phyloP scores from a whole-genome alignment of 2,888 invertebrate species.

The Formica aserva region DNA sequence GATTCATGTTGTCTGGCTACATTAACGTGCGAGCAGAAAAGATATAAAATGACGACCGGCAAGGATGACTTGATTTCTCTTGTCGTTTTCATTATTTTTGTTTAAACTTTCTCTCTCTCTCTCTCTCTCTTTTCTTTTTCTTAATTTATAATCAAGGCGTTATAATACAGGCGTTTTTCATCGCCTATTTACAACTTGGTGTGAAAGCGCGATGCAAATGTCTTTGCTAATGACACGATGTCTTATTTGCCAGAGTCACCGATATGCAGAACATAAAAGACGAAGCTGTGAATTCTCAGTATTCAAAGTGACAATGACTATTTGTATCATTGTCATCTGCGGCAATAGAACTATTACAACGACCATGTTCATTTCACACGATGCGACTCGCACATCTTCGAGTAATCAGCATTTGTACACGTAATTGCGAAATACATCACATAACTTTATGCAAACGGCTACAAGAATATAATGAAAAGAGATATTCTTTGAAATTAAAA shows the following conservation, averaged over 20 bases:
- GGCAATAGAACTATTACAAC: conserved; percentile 36
- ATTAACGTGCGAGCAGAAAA: conserved; percentile 56
- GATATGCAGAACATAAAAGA: conserved; percentile 32
- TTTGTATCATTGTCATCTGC: conserved; percentile 44
- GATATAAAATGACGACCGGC: conserved; percentile 39
- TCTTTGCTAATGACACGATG: conserved; percentile 60
- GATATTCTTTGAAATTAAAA: not conserved
- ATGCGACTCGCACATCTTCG: not conserved
- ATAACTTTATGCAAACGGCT: not conserved
- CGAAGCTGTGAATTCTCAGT: conserved; percentile 11
- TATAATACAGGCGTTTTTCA: conserved; percentile 53
- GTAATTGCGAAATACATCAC: conserved; percentile 19
- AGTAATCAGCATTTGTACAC: conserved; percentile 22
- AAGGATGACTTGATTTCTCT: conserved; percentile 45
- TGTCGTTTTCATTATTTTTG: conserved; percentile 60
- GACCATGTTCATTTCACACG: not conserved
- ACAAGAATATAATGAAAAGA: not conserved
- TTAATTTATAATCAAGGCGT: conserved; percentile 52
- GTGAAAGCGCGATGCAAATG: conserved; percentile 49
- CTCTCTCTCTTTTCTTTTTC: conserved; percentile 18
- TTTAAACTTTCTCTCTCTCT: not conserved
- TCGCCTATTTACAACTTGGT: conserved; percentile 63
- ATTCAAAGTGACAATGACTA: conserved; percentile 39
- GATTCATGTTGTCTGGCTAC: conserved; percentile 42
- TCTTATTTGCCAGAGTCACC: conserved; percentile 46